Conservation (phyloP, 2,888 invertebrate species). For the Melipona beecheii region DNA sequence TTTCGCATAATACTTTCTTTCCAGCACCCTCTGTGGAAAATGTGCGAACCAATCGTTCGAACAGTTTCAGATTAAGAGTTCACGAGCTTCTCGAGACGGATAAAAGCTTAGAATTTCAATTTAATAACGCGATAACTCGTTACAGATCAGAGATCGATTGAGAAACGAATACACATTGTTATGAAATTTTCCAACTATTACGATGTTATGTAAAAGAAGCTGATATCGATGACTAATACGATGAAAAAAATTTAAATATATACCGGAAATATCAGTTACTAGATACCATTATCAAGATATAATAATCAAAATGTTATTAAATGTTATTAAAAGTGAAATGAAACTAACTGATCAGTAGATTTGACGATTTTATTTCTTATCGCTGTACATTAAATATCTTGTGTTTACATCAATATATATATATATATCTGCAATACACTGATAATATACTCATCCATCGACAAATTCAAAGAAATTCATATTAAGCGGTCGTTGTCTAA, state of each 20-base stretch:
- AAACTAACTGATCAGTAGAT: neutral
- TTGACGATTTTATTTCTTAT: slow-evolving; percentile 23
- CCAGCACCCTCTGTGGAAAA: slow-evolving; percentile 20
- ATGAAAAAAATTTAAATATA: neutral
- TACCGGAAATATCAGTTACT: neutral
- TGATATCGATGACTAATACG: neutral
- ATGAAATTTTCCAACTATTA: neutral
- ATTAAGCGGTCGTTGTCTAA: neutral
- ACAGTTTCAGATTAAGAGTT: neutral
- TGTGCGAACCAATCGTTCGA: neutral
- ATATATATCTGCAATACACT: slow-evolving; percentile 3
- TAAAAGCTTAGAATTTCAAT: neutral
- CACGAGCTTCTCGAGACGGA: no score
- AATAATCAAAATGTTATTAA: neutral
- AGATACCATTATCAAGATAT: neutral
- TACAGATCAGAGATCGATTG: neutral
- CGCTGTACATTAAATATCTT: slow-evolving; percentile 18
- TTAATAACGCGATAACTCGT: neutral
- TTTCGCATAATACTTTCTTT: slow-evolving; percentile 23
- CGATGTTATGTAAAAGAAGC: neutral
- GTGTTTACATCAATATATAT: neutral
- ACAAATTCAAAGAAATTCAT: slow-evolving; percentile 12
- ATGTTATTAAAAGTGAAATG: neutral
- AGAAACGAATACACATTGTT: neutral
- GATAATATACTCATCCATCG: slow-evolving; percentile 32